phyloP scores from a whole-genome alignment of 2,888 invertebrate genomes.

The Melieria picta region DNA sequence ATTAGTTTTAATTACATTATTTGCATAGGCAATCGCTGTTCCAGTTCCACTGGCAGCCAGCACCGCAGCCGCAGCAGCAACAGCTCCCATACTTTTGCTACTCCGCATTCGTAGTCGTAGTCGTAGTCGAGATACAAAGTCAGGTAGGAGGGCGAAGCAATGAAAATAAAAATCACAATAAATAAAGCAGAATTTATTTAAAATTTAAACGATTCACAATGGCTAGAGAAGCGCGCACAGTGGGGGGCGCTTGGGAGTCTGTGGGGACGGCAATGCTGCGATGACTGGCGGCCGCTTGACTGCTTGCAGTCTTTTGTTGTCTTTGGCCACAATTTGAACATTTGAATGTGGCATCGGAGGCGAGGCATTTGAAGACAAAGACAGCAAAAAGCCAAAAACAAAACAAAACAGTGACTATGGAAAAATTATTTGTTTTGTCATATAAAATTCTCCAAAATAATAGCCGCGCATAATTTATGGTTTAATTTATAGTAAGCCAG shows the following conservation, averaged over 20 bases:
- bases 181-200: conserved; percentile 30
- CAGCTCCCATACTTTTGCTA: too few species aligned
- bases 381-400: conserved; percentile 4
- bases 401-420: conserved; percentile 15
- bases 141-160: background rate
- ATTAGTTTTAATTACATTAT: too few species aligned
- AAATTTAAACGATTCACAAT: conserved; percentile 34
- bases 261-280: conserved; percentile 17
- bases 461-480: conserved; percentile 56
- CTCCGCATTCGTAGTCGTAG: too few species aligned
- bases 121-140: too few species aligned
- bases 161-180: conserved; percentile 32
- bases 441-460: conserved; percentile 44
- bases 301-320: conserved; percentile 5
- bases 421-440: conserved; percentile 45
- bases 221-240: conserved; percentile 28
- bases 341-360: conserved; percentile 30
- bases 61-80: too few species aligned
- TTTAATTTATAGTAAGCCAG: conserved; percentile 46
- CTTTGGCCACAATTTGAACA: conserved; percentile 3
- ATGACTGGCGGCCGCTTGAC: background rate
- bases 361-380: conserved; percentile 19
- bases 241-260: conserved; percentile 24
- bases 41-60: too few species aligned
- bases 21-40: too few species aligned